phyloP scores from a whole-genome alignment of 1,140 invertebrate species.

The Drosophila willistoni region DNA sequence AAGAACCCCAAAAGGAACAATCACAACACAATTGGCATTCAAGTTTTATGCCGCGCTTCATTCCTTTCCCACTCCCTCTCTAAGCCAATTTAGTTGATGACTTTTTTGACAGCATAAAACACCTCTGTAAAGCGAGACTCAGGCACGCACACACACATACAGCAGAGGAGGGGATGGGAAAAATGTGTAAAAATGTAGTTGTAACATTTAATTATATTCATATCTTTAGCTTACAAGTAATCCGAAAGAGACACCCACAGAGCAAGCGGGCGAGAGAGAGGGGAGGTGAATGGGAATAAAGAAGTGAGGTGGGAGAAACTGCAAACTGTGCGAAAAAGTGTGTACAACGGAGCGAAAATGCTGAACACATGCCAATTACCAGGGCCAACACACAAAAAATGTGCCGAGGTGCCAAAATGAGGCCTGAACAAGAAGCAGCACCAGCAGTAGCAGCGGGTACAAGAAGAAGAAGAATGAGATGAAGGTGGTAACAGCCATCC shows the following conservation, averaged over 20 bases:
- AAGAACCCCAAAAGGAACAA: slow-evolving; percentile 49
- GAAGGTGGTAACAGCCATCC: slow-evolving; percentile 2
- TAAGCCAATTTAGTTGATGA: slow-evolving; percentile 73
- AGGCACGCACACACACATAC: slow-evolving; percentile 28
- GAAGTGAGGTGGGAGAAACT: slow-evolving; percentile 40
- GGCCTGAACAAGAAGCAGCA: slow-evolving; percentile 56
- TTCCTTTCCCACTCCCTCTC: slow-evolving; percentile 13
- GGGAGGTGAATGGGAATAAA: slow-evolving; percentile 6
- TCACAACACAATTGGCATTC: slow-evolving; percentile 55
- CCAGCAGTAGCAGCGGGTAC: slow-evolving; percentile 19
- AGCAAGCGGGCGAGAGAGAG: neutral
- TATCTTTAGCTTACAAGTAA: slow-evolving; percentile 76
- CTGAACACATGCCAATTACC: slow-evolving; percentile 80
- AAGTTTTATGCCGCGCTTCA: slow-evolving; percentile 49
- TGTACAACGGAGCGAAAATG: slow-evolving; percentile 64
- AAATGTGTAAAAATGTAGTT: slow-evolving; percentile 78
- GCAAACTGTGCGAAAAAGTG: slow-evolving; percentile 72
- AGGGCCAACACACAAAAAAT: slow-evolving; percentile 40
- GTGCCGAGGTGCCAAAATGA: slow-evolving; percentile 77
- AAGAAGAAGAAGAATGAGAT: slow-evolving; percentile 50
- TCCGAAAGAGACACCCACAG: slow-evolving; percentile 24
- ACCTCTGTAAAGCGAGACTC: slow-evolving; percentile 49
- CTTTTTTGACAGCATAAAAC: slow-evolving; percentile 52
- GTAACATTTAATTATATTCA: slow-evolving; percentile 81
- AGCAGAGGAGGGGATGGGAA: slow-evolving; percentile 40